Conservation (phyloP, 2,797 vertebrate species). For the Eospalax fontanierii region DNA sequence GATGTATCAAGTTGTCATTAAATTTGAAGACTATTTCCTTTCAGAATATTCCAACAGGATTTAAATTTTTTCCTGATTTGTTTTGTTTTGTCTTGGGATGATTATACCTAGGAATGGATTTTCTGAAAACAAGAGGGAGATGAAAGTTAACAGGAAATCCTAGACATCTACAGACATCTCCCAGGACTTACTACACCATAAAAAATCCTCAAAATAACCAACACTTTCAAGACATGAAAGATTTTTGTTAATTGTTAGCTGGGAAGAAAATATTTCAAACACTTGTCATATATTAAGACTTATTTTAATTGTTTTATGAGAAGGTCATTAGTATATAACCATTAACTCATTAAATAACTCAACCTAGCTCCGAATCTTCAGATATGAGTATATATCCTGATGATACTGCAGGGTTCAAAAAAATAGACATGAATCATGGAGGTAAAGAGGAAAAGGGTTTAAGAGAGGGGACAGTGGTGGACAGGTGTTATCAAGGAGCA, state of each 20-base stretch:
- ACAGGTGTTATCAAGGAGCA: no score
- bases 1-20: not conserved
- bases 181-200: not conserved
- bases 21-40: conserved; percentile 9
- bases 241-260: not conserved
- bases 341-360: not conserved
- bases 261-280: not conserved
- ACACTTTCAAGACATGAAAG: not conserved
- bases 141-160: not conserved
- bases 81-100: not conserved
- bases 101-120: not conserved
- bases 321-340: not conserved
- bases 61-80: not conserved
- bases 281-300: not conserved
- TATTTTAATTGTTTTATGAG: conserved; percentile 1
- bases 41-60: not conserved
- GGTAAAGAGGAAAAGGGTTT: no score
- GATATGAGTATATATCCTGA: no score
- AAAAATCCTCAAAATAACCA: not conserved
- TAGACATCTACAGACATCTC: not conserved
- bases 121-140: conserved; percentile 7
- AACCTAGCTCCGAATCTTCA: no score
- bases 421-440: no score
- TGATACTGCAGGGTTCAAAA: no score
- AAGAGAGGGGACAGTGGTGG: no score